Conservation (phyloP, 2,888 invertebrate species). For the Drosophila diplacantha region DNA sequence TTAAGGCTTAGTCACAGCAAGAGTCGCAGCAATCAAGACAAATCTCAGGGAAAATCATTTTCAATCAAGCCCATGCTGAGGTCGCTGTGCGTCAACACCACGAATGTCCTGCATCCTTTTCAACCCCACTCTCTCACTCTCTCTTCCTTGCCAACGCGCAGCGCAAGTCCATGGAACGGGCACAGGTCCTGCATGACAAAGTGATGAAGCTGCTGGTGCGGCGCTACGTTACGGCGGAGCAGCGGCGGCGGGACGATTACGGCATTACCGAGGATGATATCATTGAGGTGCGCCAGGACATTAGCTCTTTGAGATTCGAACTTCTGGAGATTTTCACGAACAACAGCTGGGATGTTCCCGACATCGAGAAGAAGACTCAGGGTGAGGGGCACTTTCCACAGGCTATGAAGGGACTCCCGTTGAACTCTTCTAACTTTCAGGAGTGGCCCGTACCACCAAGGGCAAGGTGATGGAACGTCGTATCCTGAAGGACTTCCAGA, state of each 20-base stretch:
- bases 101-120: conserved; percentile 16
- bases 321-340: conserved; percentile 92
- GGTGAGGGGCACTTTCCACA: conserved; percentile 43
- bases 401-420: not conserved
- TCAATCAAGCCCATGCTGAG: conserved; percentile 63
- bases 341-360: conserved; percentile 92
- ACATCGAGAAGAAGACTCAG: conserved; percentile 82
- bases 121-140: conserved; percentile 3
- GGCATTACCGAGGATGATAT: conserved; percentile 98
- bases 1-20: too few species aligned
- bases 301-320: conserved; percentile 95
- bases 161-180: conserved; percentile 86
- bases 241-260: conserved; percentile 91
- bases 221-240: conserved; percentile 93
- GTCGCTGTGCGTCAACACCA: conserved; percentile 29
- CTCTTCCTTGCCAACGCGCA: conserved; percentile 76
- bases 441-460: conserved; percentile 84
- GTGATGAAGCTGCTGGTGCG: conserved; percentile 93
- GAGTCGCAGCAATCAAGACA: too few species aligned
- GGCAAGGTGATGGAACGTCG: conserved; percentile 92
- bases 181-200: conserved; percentile 85
- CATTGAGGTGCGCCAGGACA: conserved; percentile 98
- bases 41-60: too few species aligned
- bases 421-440: conserved; percentile 34
- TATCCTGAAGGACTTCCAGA: conserved; percentile 92